Percentiles rank a stretch among this genome's conserved stretches.
Conservation (phyloP, 1,140 invertebrate genomes). For the Teleopsis dalmanni region DNA sequence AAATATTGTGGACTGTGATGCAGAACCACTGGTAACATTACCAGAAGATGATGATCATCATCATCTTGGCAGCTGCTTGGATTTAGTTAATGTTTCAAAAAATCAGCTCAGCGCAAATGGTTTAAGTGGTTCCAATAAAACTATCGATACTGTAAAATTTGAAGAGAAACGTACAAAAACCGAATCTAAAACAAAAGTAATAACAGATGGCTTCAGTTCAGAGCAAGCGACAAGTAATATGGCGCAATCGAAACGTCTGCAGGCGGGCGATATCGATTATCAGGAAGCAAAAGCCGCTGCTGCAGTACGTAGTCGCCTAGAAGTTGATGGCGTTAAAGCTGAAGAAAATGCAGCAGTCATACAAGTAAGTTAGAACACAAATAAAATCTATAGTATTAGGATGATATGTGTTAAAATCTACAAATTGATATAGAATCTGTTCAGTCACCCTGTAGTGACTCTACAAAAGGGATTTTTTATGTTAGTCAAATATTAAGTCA, state of each 20-base stretch:
- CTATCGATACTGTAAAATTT: constrained; percentile 62
- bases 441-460: too few species aligned
- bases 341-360: constrained; percentile 66
- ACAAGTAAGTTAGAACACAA: constrained; percentile 49
- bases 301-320: constrained; percentile 56
- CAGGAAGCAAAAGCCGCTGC: constrained; percentile 61
- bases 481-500: too few species aligned
- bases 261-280: constrained; percentile 68
- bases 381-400: too few species aligned
- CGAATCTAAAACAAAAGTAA: constrained; percentile 69
- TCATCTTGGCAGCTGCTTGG: constrained; percentile 27
- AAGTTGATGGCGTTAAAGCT: constrained; percentile 66
- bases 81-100: constrained; percentile 23
- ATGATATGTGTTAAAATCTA: too few species aligned
- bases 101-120: constrained; percentile 24
- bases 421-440: too few species aligned
- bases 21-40: constrained; percentile 66
- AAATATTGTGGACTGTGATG: constrained; percentile 54
- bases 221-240: constrained; percentile 66
- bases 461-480: too few species aligned
- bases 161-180: constrained; percentile 72
- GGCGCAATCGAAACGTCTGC: constrained; percentile 68
- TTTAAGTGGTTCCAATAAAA: constrained; percentile 33
- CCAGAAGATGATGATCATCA: constrained; percentile 61
- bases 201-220: constrained; percentile 74